Conservation (phyloP, 92 coral and sea anemone species). For the Parazoanthus swiftii region DNA sequence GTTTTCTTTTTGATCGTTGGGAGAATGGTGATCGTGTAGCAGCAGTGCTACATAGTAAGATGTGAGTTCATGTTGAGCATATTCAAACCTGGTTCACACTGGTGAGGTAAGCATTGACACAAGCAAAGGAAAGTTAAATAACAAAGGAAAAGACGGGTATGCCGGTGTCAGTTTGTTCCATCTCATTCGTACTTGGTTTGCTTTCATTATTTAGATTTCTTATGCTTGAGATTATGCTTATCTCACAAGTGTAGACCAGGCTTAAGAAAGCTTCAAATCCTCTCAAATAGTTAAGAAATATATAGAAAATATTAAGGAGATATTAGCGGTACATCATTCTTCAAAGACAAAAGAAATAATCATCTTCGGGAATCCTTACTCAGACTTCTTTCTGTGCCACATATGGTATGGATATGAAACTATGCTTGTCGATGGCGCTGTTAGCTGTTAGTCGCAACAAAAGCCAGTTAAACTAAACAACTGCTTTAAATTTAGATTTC, state of each 20-base stretch:
- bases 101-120: no score
- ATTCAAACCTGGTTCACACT: no score
- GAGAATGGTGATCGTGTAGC: no score
- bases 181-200: no score
- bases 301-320: background rate
- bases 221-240: no score
- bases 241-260: background rate
- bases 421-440: background rate
- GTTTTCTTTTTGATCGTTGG: background rate
- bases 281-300: background rate
- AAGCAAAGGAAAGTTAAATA: no score
- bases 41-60: background rate
- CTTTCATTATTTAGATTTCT: no score
- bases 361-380: background rate
- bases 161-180: no score
- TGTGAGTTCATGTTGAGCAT: background rate
- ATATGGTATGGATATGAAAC: background rate
- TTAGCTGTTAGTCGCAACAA: background rate
- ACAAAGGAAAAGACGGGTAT: no score
- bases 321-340: background rate
- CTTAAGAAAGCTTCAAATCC: background rate
- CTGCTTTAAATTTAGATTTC: slow-evolving; percentile 41
- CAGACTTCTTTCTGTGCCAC: background rate
- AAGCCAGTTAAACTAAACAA: slow-evolving; percentile 14
- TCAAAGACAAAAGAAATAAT: background rate